phyloP scores from a whole-genome alignment of 2,797 vertebrate genomes.

The Halcyon badia region DNA sequence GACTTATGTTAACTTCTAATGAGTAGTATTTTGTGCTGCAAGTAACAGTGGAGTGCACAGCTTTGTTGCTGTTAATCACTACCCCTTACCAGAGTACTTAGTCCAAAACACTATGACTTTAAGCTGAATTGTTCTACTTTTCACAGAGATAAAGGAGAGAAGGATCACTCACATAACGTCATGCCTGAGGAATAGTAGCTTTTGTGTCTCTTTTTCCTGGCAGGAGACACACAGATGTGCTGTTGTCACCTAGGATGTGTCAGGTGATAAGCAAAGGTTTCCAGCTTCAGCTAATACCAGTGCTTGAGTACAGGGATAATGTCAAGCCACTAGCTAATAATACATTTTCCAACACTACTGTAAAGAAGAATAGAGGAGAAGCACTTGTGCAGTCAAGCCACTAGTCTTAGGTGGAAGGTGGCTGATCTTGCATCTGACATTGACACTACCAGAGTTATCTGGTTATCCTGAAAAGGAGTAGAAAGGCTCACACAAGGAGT shows the following conservation, averaged over 20 bases:
- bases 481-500: background rate
- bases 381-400: accelerated
- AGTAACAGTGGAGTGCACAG: background rate
- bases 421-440: background rate
- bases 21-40: background rate
- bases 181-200: accelerated
- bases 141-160: background rate
- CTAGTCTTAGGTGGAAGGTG: background rate
- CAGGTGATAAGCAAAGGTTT: background rate
- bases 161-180: accelerated
- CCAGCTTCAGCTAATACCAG: accelerated
- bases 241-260: background rate
- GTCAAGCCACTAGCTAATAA: background rate
- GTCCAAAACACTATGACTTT: background rate
- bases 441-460: background rate
- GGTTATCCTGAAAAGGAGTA: background rate
- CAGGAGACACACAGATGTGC: accelerated
- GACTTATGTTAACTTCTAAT: background rate
- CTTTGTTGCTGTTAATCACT: background rate
- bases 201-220: background rate
- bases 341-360: background rate
- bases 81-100: background rate
- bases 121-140: background rate
- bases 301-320: background rate
- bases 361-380: background rate